Evolutionary conservation across 2,888 invertebrate genomes (phyloP).

Genomic region (Tanytarsus gracilentus): DNA sequence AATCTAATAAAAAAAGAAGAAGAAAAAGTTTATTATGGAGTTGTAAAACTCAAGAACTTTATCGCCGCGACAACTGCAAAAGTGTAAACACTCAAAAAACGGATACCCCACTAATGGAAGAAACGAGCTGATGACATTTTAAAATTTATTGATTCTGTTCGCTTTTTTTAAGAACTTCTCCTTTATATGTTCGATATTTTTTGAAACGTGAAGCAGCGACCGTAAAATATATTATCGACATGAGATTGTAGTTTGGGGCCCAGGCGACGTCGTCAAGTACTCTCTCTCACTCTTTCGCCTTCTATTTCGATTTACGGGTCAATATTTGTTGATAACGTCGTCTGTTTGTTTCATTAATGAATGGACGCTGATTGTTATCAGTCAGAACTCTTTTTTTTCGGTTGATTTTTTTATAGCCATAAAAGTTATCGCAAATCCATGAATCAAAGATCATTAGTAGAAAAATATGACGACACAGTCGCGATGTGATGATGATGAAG

Average conservation of each 20-base stretch:
- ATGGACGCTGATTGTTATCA: constrained; percentile 13
- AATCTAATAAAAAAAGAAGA: constrained; percentile 7
- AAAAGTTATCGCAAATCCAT: too few species aligned
- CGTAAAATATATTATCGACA: constrained; percentile 9
- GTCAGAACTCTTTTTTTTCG: background rate
- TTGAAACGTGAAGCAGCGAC: background rate
- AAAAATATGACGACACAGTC: too few species aligned
- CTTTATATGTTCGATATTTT: background rate
- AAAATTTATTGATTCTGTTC: constrained; percentile 17
- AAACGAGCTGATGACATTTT: constrained; percentile 17
- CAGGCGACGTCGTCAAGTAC: background rate
- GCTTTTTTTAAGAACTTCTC: constrained; percentile 7
- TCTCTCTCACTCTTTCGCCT: background rate
- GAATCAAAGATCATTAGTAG: too few species aligned
- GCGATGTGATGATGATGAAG: too few species aligned
- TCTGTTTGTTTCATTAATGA: constrained; percentile 12
- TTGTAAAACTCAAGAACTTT: background rate
- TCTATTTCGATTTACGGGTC: background rate
- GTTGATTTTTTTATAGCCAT: background rate
- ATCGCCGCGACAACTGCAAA: background rate
- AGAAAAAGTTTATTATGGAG: too few species aligned
- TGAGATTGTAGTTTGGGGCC: background rate
- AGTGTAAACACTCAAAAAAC: constrained; percentile 12
- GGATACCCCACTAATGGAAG: constrained; percentile 12
- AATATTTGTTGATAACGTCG: constrained; percentile 14